phyloP scores from a whole-genome alignment of 2,888 invertebrate species.

The Selenia dentaria region DNA sequence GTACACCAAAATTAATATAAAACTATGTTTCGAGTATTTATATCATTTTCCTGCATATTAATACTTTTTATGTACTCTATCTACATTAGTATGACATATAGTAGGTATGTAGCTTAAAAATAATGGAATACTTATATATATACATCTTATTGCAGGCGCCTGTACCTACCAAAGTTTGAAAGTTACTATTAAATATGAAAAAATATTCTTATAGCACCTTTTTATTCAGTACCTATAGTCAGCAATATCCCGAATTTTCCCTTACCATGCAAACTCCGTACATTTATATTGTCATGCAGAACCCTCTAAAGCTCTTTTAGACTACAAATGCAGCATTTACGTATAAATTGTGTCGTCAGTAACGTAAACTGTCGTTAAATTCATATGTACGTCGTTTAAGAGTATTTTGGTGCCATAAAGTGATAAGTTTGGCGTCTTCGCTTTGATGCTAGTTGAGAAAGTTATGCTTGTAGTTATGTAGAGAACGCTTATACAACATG shows the following conservation, averaged over 20 bases:
- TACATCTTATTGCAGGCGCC: too few relatives aligned
- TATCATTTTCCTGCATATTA: too few relatives aligned
- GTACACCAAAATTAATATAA: too few relatives aligned
- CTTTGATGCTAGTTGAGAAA: slow-evolving; percentile 5
- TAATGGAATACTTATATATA: too few relatives aligned
- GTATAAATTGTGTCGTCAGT: slow-evolving; percentile 32
- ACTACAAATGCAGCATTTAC: slow-evolving; percentile 28
- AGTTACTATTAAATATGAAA: too few relatives aligned
- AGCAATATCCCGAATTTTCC: slow-evolving; percentile 9
- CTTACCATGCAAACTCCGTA: slow-evolving; percentile 6
- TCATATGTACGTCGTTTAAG: slow-evolving; percentile 44
- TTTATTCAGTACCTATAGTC: slow-evolving; percentile 12
- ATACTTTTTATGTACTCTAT: too few relatives aligned
- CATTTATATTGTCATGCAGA: slow-evolving; percentile 20
- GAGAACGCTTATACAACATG: too few relatives aligned
- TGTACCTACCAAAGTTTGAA: too few relatives aligned
- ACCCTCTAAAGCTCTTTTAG: slow-evolving; percentile 21
- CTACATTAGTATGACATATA: too few relatives aligned
- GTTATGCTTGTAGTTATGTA: neutral
- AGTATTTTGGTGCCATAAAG: slow-evolving; percentile 48
- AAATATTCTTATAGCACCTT: too few relatives aligned
- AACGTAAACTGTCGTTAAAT: slow-evolving; percentile 40
- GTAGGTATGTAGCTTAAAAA: too few relatives aligned
- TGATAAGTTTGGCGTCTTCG: slow-evolving; percentile 52
- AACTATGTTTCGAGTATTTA: too few relatives aligned